These are phyloP conservation scores for Cotesia congregata DNA, from an alignment of 2,888 invertebrate genomes.

Conservation along the genomic window DNA sequence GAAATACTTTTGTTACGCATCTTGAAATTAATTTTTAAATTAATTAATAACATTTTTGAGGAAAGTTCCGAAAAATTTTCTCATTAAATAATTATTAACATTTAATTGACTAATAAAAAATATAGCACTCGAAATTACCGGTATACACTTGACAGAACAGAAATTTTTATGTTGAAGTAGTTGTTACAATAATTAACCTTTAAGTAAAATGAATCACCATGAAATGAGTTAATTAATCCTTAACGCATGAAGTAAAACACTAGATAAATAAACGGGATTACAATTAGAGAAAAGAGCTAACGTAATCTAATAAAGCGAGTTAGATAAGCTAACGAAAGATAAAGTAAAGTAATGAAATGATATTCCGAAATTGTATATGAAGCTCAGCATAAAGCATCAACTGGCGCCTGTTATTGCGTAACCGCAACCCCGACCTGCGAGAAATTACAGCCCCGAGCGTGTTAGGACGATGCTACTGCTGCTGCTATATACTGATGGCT, in stretches of 20 bases:
- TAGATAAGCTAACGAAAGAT: background rate
- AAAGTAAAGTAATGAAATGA: conserved; percentile 4
- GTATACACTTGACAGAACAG: no score
- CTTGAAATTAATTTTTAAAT: no score
- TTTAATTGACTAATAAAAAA: no score
- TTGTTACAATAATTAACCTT: no score
- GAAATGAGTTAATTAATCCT: no score
- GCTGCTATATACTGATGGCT: background rate
- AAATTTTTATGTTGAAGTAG: no score
- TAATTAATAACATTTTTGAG: no score
- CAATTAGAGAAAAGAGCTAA: background rate
- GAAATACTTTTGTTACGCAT: no score
- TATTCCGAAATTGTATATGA: background rate
- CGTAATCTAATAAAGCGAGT: background rate
- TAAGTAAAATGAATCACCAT: no score
- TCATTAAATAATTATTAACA: no score
- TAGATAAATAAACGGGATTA: background rate
- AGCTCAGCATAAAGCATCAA: conserved; percentile 6
- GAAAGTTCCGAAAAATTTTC: no score
- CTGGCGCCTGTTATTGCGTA: conserved; percentile 30
- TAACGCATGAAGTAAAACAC: background rate
- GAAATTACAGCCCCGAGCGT: conserved; percentile 26
- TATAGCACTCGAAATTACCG: no score
- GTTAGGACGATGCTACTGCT: background rate
- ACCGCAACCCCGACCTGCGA: conserved; percentile 26